Conservation (phyloP, 2,888 invertebrate species). For the Opisthograptis luteolata region DNA sequence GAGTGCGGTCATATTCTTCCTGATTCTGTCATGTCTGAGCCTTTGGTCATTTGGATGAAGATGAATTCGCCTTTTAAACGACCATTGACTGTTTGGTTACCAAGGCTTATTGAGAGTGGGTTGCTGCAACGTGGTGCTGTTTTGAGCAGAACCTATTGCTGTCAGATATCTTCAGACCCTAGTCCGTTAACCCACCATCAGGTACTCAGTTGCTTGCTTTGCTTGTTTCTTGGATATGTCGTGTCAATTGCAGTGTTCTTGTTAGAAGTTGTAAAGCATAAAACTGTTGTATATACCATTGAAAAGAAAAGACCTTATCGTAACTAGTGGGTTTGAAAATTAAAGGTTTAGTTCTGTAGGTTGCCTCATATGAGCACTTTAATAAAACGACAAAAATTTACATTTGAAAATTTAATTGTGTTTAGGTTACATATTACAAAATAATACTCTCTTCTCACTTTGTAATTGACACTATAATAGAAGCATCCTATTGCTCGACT, state of each 20-base stretch:
- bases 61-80: conserved; percentile 58
- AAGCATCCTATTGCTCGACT: conserved; percentile 6
- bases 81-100: conserved; percentile 56
- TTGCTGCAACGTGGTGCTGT: conserved; percentile 53
- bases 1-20: conserved; percentile 65
- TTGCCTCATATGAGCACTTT: neutral
- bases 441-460: conserved; percentile 43
- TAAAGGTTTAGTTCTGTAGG: neutral
- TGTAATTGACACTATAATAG: conserved; percentile 53
- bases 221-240: conserved; percentile 53
- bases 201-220: conserved; percentile 59
- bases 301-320: conserved; percentile 34
- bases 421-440: conserved; percentile 47
- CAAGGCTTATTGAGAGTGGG: conserved; percentile 63
- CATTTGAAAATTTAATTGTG: conserved; percentile 41
- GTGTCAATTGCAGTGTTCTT: conserved; percentile 54
- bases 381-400: too few species aligned
- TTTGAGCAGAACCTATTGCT: conserved; percentile 40
- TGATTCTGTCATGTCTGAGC: conserved; percentile 65
- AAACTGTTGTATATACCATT: conserved; percentile 37
- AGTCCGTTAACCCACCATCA: conserved; percentile 59
- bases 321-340: neutral
- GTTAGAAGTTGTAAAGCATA: conserved; percentile 50
- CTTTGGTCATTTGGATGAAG: conserved; percentile 66
- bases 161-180: conserved; percentile 49